Conservation (phyloP, 2,113 vertebrate species). For the Oenanthe oenanthe region DNA sequence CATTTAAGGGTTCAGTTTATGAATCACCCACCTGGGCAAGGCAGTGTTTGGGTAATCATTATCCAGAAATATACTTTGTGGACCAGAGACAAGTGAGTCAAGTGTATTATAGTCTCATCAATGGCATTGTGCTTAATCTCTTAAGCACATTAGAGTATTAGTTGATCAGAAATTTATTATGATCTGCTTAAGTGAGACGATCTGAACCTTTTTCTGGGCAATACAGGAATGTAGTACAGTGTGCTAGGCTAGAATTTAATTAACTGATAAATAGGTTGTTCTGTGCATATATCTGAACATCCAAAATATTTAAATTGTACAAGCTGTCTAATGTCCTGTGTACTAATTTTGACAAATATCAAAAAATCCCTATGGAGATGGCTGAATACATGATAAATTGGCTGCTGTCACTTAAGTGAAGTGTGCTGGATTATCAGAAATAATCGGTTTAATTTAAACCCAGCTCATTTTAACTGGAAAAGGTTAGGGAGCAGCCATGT, state of each 20-base stretch:
- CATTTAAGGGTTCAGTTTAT: background rate
- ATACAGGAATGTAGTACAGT: background rate
- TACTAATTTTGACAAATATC: background rate
- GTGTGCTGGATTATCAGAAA: background rate
- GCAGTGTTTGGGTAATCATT: background rate
- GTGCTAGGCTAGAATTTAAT: background rate
- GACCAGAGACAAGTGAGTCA: background rate
- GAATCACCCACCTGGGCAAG: background rate
- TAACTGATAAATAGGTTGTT: background rate
- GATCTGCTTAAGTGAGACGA: background rate
- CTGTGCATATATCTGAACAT: background rate
- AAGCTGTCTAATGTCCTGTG: background rate
- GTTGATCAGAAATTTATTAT: slow-evolving; percentile 1
- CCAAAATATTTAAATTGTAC: background rate
- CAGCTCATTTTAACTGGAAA: slow-evolving; percentile 23
- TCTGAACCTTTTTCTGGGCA: background rate
- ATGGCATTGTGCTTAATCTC: background rate
- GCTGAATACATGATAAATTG: background rate
- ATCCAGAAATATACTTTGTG: background rate
- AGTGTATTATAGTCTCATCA: background rate
- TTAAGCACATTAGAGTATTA: background rate
- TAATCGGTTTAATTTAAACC: slow-evolving; percentile 21
- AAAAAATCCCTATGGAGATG: background rate
- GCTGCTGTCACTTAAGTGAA: background rate
- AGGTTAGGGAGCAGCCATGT: background rate